Evolutionary conservation across 1,140 invertebrate genomes (phyloP).

Genomic region (Drosophila quadrilineata): DNA sequence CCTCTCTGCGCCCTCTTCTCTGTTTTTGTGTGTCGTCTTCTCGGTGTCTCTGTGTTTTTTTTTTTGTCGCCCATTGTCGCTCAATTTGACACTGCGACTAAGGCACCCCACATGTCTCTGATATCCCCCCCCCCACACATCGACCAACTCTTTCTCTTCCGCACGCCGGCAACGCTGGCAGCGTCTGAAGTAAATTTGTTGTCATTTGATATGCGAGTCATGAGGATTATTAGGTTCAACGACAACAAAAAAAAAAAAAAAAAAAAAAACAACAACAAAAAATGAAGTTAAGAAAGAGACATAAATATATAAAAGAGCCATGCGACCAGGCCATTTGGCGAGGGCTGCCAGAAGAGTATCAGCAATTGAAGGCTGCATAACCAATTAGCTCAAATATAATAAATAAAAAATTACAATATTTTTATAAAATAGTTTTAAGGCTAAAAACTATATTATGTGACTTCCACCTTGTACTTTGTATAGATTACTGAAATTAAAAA

Average conservation of each 20-base stretch:
- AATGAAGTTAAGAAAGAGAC: too few species aligned
- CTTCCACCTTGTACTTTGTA: too few species aligned
- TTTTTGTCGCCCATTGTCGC: constrained; percentile 68
- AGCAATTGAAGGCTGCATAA: background rate
- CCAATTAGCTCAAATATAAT: too few species aligned
- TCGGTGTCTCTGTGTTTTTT: too few species aligned
- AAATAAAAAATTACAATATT: background rate
- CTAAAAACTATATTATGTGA: too few species aligned
- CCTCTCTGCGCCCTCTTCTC: background rate
- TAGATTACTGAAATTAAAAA: too few species aligned
- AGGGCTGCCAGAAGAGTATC: constrained; percentile 25
- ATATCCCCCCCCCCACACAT: constrained; percentile 1
- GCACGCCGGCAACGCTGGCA: constrained; percentile 18
- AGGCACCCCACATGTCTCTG: constrained; percentile 16
- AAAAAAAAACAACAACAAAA: background rate
- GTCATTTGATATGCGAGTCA: constrained; percentile 80
- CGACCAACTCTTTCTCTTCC: background rate
- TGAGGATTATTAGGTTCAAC: constrained; percentile 78
- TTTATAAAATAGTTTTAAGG: too few species aligned
- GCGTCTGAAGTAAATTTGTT: constrained; percentile 74
- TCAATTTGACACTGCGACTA: constrained; percentile 70
- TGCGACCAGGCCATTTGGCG: constrained; percentile 45
- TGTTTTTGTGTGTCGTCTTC: too few species aligned
- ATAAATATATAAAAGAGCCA: constrained; percentile 31
- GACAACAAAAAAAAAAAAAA: constrained; percentile 23